Base-by-base conservation (phyloP, 2,888 invertebrate species). In the Ametastegia equiseti region DNA sequence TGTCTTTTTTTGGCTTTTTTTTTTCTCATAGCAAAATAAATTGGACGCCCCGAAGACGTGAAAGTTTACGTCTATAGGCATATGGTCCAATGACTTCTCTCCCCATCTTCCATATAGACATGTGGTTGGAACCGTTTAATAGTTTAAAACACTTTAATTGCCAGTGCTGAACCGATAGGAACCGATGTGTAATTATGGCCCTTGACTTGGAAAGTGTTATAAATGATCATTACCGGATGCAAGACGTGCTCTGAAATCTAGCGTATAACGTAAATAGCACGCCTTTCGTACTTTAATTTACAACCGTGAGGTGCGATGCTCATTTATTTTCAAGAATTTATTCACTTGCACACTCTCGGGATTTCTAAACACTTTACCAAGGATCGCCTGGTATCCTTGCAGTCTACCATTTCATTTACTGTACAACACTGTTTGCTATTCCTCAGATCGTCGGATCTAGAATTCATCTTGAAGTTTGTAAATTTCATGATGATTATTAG, bases 41-140 rank as follows among this genome's bases (percentile, higher is more conserved):
- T 36, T 15, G 54, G 54, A 15, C 30, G 54, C 39, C 79, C 81
- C 36, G 63, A 54, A 67, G 81, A 80, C 57, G 65, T 80, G 81
- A 81, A 81, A 81, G 81, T 69, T 57, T 67, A 36, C 67, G 81
- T 36, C 75, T 50, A n/a, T n/a, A 36, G 54, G 33, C 15, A 13
- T 42, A 5, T 47, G 71, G 71, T 27, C 47, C 45, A 30, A 45
- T 27, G 42, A 15, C 7, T 27, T 15, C 47, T 45, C n/a, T n/a
- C 7, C 23, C 45, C 71, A 47, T 71, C 15, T 45, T 11, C 75
- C 54, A 50, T 36, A 33, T 65, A 39, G 9, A n/a, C 15, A 15
- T n/a, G 50, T 50, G 19, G 50, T 19, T 54, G 15, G 33, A 50
- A 54, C 33, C 54, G 50, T 30, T 75, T 54, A 75, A 36, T 36